Conservation (phyloP, 2,113 vertebrate genomes). For the Morphnarchus princeps region DNA sequence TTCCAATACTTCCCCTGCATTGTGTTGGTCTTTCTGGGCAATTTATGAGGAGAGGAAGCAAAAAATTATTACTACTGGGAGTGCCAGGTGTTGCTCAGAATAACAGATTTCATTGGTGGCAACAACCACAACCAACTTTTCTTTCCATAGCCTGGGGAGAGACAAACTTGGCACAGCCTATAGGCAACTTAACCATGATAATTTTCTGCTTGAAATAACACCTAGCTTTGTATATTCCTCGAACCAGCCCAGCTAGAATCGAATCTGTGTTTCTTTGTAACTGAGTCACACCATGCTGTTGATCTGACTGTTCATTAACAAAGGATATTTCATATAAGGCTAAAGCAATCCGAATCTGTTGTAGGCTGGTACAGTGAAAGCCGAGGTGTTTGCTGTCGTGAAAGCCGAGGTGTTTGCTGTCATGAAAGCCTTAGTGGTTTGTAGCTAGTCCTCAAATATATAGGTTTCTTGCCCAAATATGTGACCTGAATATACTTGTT, state of each 20-base stretch:
- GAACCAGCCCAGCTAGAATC: neutral
- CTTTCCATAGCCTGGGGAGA: neutral
- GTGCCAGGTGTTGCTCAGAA: neutral
- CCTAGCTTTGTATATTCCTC: neutral
- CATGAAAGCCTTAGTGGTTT: neutral
- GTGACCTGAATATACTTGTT: neutral
- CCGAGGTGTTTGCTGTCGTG: neutral
- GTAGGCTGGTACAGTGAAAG: neutral
- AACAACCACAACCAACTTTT: neutral
- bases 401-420: neutral
- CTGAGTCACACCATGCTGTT: neutral
- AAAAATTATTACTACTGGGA: neutral
- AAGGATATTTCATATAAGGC: neutral
- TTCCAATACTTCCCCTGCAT: neutral
- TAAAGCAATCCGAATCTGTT: neutral
- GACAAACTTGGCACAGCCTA: neutral
- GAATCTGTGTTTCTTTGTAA: neutral
- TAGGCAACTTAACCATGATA: neutral
- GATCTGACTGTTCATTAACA: neutral
- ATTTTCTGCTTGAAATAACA: neutral
- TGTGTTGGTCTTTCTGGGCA: neutral
- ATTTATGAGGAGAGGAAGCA: neutral
- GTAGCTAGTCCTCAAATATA: neutral
- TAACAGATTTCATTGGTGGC: neutral
- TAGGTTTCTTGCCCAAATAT: neutral